A percentile compares a stretch with the other conserved stretches of the same genome.
phyloP scores from a whole-genome alignment of 2,888 invertebrate genomes.

The Andrena dorsata region DNA sequence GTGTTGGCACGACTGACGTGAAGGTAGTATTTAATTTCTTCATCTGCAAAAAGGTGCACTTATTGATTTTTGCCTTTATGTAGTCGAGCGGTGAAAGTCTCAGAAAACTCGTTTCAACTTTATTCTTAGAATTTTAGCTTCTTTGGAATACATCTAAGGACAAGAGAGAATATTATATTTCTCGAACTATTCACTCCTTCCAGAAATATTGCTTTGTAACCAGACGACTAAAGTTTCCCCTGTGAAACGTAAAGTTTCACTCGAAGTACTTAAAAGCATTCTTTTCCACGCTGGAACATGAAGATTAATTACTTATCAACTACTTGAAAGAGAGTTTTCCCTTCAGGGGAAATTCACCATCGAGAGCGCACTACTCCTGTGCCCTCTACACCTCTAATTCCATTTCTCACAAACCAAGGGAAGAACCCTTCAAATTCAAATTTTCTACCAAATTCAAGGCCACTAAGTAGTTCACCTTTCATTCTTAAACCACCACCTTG shows the following conservation, averaged over 20 bases:
- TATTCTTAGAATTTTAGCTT: too few relatives aligned
- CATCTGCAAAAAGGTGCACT: background rate
- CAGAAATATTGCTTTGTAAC: too few relatives aligned
- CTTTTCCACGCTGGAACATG: background rate
- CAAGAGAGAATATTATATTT: too few relatives aligned
- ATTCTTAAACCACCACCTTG: too few relatives aligned
- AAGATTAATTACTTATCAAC: background rate
- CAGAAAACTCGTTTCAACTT: background rate
- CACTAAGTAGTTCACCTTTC: too few relatives aligned
- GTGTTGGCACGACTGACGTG: background rate
- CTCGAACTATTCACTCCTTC: too few relatives aligned
- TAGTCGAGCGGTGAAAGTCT: background rate
- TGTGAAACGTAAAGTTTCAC: background rate
- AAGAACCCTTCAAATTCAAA: background rate
- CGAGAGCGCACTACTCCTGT: too few relatives aligned
- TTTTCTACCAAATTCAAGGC: background rate
- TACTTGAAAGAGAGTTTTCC: background rate
- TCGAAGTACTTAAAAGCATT: slow-evolving; percentile 2
- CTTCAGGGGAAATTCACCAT: background rate
- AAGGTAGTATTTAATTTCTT: background rate
- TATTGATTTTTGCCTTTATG: background rate
- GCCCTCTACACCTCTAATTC: too few relatives aligned
- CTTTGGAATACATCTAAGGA: too few relatives aligned
- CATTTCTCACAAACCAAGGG: too few relatives aligned
- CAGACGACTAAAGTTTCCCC: too few relatives aligned